Base-by-base conservation (phyloP, 2,797 vertebrate genomes). In the Delichon dasypus region DNA sequence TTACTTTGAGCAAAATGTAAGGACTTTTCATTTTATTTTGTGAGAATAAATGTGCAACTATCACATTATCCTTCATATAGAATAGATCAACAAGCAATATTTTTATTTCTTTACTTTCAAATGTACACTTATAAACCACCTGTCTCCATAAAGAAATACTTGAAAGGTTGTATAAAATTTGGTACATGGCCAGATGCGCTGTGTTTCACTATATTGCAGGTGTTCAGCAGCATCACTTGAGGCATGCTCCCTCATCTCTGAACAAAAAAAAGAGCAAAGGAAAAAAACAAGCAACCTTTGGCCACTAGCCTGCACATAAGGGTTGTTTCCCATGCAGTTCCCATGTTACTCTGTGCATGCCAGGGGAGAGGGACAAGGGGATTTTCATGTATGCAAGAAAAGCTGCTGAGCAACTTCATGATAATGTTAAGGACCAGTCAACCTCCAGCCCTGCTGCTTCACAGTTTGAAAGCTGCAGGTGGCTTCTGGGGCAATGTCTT, bases 141-240 rank as follows among this genome's bases (percentile, higher is more conserved):
- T 40, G 11, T 17, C 19, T 54, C 40, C 74, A 7, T 54, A 76
- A 54, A 19, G 11, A n/a, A 55, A 60, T 42, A 23, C 32, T 48
- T 45, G 22, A 40, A 73, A 79, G 1, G 10, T 30, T 78, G 13
- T 32, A 42, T n/a, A 36, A 40, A 79, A 82, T 15, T 50, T 23
- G 13, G 7, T 32, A 15, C 0, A 0, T 85, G 67, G 27, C 30
- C 38, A 57, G 9, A 40, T 36, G 15, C 27, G 16, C 23, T 36
- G 3, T 6, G 29, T 65, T 92, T 90, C 30, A 50, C 7, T 7
- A 34, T 30, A 58, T 7, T 80, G 14, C 27, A 60, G 18, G 2
- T 61, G 7, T 40, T 85, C 64, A 86, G 15, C 27, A 26, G 13
- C 4, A 48, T 21, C 27, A 60, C 15, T 64, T 55, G 19, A 84